phyloP scores from a whole-genome alignment of 2,113 vertebrate species.

The Calidris pugnax region DNA sequence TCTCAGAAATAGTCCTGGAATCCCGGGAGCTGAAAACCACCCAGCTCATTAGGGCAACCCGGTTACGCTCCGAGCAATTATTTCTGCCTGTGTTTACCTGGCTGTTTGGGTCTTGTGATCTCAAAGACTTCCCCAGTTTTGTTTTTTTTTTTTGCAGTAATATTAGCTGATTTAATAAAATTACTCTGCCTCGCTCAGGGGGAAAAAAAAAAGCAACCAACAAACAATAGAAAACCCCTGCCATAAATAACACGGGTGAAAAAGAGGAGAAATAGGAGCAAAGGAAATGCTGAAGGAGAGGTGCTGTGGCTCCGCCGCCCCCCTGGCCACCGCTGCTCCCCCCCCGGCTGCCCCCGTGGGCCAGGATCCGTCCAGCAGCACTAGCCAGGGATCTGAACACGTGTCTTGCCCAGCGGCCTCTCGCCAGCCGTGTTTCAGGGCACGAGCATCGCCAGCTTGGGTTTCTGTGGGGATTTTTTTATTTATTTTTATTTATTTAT shows the following conservation, averaged over 20 bases:
- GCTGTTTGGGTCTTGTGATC: neutral
- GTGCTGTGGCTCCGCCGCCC: neutral
- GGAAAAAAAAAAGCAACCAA: neutral
- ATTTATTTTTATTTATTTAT: neutral
- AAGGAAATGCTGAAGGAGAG: rapidly evolving
- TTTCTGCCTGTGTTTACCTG: neutral
- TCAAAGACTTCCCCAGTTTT: neutral
- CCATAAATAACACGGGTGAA: neutral
- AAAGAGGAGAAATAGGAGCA: neutral
- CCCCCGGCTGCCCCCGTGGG: neutral
- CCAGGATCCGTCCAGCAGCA: neutral
- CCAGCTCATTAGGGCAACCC: neutral
- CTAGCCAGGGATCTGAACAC: rapidly evolving
- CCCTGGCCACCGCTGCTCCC: neutral
- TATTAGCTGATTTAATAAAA: neutral
- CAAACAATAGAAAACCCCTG: neutral
- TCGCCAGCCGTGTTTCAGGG: neutral
- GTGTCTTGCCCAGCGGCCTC: neutral
- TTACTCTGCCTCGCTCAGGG: neutral
- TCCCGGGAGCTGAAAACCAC: neutral
- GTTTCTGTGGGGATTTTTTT: neutral
- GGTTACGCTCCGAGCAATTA: neutral
- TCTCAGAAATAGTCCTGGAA: neutral
- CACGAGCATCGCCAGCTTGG: neutral
- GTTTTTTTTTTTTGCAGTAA: neutral